Conservation (phyloP, 2,113 vertebrate genomes). For the Pelecanus crispus region DNA sequence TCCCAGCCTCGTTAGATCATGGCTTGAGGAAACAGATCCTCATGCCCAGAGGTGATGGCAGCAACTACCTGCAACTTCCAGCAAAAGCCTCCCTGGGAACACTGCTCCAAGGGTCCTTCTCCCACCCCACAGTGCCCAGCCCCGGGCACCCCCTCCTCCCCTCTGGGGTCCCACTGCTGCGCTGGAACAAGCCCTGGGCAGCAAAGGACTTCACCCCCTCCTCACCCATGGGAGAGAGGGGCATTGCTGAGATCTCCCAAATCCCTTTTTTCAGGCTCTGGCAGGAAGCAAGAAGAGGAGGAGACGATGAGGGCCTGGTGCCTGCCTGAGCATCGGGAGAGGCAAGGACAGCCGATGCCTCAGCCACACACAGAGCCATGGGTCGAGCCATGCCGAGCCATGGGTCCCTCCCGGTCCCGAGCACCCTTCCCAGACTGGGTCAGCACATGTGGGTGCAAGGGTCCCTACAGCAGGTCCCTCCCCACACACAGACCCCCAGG, state of each 20-base stretch:
- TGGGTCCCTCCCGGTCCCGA: neutral
- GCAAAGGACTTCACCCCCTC: neutral
- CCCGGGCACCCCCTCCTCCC: neutral
- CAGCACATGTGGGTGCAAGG: neutral
- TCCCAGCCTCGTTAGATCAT: neutral
- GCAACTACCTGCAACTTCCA: neutral
- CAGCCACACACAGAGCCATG: fast-evolving
- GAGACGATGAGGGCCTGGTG: neutral
- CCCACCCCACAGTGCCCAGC: neutral
- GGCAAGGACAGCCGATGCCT: neutral
- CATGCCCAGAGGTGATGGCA: neutral
- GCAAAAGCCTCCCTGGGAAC: neutral
- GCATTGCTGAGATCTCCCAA: neutral
- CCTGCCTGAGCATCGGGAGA: neutral
- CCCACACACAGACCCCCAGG: neutral
- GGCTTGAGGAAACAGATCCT: neutral
- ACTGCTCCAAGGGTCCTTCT: neutral
- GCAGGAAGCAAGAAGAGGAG: neutral
- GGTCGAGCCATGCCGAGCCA: too few relatives aligned
- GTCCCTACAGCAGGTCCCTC: neutral
- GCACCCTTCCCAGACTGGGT: neutral
- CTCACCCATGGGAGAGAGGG: neutral
- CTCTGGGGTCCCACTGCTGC: neutral
- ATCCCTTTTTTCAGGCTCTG: neutral
- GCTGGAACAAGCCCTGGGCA: neutral